Conservation (phyloP, 2,888 invertebrate genomes). For the Sarcophaga rosellei region DNA sequence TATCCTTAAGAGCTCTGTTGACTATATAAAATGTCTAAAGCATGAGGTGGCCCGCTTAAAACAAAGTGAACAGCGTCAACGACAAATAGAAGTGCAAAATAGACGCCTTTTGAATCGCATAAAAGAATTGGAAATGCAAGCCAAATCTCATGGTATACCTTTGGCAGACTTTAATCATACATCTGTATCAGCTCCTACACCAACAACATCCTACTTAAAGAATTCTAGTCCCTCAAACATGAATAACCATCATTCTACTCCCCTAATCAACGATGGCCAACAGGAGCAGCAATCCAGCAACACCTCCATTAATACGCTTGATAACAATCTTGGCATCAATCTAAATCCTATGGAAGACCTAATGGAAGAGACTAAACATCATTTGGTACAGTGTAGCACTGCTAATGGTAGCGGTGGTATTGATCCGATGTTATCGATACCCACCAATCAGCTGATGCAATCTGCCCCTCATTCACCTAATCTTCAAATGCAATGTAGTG, state of each 20-base stretch:
- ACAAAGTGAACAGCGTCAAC: constrained; percentile 89
- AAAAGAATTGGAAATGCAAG: constrained; percentile 91
- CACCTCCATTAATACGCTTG: constrained; percentile 83
- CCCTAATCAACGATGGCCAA: constrained; percentile 80
- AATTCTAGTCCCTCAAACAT: constrained; percentile 74
- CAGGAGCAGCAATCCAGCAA: constrained; percentile 73
- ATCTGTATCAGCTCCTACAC: constrained; percentile 80
- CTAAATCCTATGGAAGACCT: constrained; percentile 85
- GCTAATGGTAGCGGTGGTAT: constrained; percentile 73
- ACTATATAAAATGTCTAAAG: constrained; percentile 94
- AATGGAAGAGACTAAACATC: constrained; percentile 84
- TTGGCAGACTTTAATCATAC: constrained; percentile 84
- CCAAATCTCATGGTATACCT: constrained; percentile 88
- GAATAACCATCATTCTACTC: constrained; percentile 74
- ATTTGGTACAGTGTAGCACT: constrained; percentile 82
- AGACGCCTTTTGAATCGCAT: constrained; percentile 90
- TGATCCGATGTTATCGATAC: constrained; percentile 85
- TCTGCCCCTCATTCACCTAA: constrained; percentile 82
- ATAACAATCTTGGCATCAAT: constrained; percentile 83
- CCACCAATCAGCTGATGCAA: constrained; percentile 75
- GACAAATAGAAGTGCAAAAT: constrained; percentile 92
- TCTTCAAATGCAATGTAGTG: constrained; percentile 70
- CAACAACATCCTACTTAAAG: constrained; percentile 80
- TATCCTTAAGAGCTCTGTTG: constrained; percentile 98
- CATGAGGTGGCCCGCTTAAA: constrained; percentile 88